phyloP scores from a whole-genome alignment of 2,888 invertebrate species.

The Eudemis profundana region DNA sequence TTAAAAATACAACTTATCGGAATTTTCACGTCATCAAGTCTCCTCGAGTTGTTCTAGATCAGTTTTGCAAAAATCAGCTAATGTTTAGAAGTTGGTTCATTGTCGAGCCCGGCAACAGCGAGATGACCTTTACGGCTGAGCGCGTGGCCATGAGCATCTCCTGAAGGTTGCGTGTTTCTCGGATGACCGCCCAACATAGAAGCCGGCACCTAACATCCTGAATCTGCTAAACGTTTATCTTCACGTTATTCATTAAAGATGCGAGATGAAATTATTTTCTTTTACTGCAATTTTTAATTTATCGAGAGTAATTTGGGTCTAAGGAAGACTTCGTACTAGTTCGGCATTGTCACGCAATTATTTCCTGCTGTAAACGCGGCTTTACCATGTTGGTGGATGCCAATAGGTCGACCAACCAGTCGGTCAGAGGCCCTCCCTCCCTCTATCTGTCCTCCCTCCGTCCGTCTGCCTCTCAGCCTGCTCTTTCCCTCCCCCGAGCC shows the following conservation, averaged over 20 bases:
- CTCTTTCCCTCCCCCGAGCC: constrained; percentile 51
- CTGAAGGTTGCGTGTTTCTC: constrained; percentile 75
- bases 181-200: constrained; percentile 53
- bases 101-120: constrained; percentile 42
- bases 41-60: constrained; percentile 38
- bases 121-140: constrained; percentile 77
- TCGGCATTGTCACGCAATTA: constrained; percentile 63
- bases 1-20: constrained; percentile 33
- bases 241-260: constrained; percentile 13
- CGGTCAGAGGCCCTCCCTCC: constrained; percentile 81
- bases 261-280: background rate
- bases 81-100: constrained; percentile 14
- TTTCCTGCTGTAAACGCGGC: constrained; percentile 63
- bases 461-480: constrained; percentile 60
- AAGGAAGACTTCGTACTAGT: constrained; percentile 47
- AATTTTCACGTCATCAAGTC: constrained; percentile 19
- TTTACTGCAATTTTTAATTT: background rate
- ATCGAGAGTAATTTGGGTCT: constrained; percentile 19
- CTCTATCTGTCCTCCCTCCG: constrained; percentile 76
- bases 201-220: constrained; percentile 34
- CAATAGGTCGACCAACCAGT: constrained; percentile 84
- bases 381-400: constrained; percentile 70
- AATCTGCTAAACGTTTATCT: constrained; percentile 6
- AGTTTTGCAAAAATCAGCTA: constrained; percentile 27
- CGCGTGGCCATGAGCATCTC: constrained; percentile 75